phyloP scores from a whole-genome alignment of 2,888 invertebrate species.

The Leptogaster cylindrica region DNA sequence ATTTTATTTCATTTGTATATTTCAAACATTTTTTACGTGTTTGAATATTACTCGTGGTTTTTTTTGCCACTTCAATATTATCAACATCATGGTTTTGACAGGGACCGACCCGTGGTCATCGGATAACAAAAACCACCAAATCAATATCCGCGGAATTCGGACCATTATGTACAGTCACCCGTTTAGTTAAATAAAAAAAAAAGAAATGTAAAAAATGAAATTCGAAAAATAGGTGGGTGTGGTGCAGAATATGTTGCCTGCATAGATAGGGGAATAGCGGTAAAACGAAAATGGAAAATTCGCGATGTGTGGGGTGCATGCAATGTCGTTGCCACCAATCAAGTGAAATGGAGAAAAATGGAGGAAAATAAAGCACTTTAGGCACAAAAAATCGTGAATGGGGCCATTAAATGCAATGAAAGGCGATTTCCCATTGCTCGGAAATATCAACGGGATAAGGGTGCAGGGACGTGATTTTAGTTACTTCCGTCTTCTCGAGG shows the following conservation, averaged over 20 bases:
- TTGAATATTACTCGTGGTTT: too few relatives aligned
- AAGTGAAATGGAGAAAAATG: slow-evolving; percentile 30
- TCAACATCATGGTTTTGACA: slow-evolving; percentile 35
- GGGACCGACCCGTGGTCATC: slow-evolving; percentile 19
- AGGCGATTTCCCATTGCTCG: slow-evolving; percentile 4
- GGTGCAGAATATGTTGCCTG: slow-evolving; percentile 13
- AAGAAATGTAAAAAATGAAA: not conserved
- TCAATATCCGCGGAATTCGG: slow-evolving; percentile 37
- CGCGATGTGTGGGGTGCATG: slow-evolving; percentile 23
- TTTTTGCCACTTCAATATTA: not conserved
- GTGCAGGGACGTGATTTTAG: too few relatives aligned
- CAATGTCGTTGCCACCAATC: slow-evolving; percentile 17
- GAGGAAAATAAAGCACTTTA: not conserved
- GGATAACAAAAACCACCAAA: slow-evolving; percentile 37
- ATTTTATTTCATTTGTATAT: too few relatives aligned
- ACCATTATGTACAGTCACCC: slow-evolving; percentile 32
- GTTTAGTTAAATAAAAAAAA: slow-evolving; percentile 4
- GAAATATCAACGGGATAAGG: too few relatives aligned
- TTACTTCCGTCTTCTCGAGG: too few relatives aligned
- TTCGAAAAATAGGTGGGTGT: not conserved
- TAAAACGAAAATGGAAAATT: slow-evolving; percentile 21
- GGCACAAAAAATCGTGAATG: not conserved
- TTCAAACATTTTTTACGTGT: too few relatives aligned
- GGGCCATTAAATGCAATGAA: slow-evolving; percentile 8
- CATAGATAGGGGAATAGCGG: not conserved